Evolutionary conservation across 2,113 vertebrate genomes (phyloP), one percentile per base, ranked within the genome.

Genomic region (Campylomormyrus tamandua): DNA sequence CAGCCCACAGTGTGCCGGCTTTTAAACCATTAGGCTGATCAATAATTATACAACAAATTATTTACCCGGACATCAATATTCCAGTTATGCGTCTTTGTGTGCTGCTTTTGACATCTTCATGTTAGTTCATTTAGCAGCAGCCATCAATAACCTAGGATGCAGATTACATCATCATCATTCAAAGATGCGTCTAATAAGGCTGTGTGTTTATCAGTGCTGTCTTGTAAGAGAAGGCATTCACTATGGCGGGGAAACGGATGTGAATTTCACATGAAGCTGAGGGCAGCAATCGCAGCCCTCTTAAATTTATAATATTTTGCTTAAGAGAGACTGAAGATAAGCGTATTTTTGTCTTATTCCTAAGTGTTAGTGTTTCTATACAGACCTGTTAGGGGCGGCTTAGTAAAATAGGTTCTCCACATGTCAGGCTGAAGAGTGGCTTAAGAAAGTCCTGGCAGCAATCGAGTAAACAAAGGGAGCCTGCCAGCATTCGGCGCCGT

Each of bases 11-110:
- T 49, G 24, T 5, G 11, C n/a, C 9, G 10, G 83, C 83, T 86
- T 86, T 86, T 86, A 86, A 86, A 86, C 83, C 45, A 86, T 86
- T 86, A 86, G 83, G n/a, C 83, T 49, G 83, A 86, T 86, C 83
- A 48, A 86, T 86, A 86, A 86, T 49, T 86, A 86, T 86, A 86
- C 45, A 50, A 50, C 83, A 86, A 86, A 86, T 86, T 27, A 86
- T 86, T 86, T 86, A 49, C 83, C 19, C 83, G 21, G 48, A 50
- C 83, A 49, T 48, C 83, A 86, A 86, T 48, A 86, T 86, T 86
- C 7, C 48, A 48, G 48, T 50, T 50, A 15, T 86, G 48, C 19
- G 46, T 48, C 46, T 45, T 85, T 85, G 42, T 85, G 45, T 85
- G 42, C 42, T 42, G 74, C 45, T n/a, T 85, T 85, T 85, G 74